Evolutionary conservation across 2,797 vertebrate genomes (phyloP), one percentile per base, ranked within the genome.

Genomic region (Peromyscus nudipes): DNA sequence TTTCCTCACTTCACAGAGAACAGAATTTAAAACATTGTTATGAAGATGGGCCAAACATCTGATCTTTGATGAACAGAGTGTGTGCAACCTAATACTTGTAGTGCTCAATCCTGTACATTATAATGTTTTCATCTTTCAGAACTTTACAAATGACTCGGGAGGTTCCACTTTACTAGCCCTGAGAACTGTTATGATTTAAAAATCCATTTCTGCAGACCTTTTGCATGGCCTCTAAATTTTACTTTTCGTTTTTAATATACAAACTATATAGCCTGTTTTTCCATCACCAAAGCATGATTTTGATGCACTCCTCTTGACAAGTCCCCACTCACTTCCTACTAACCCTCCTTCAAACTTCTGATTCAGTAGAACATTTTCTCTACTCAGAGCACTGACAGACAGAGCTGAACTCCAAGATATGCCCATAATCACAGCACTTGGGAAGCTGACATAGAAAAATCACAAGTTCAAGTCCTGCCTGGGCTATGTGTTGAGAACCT

Each of bases 191-290:
- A 29, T 27, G 57, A 76, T 92, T 92, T 82, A 46, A 89, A 94
- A 94, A 87, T 86, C 62, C 25, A 69, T 69, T 52, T 76, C 43
- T 88, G 34, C 6, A 34, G 43, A 9, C n/a, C 62, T 89, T 80
- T 79, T 57, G 4, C 71, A 55, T 43, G n/a, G 40, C 43, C 23
- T 65, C 52, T 14, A 43, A 52, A 65, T 80, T 92, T 88, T 65
- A 93, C 27, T 31, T 71, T 84, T 52, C 89, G 46, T 64, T 52
- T 97, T 91, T 76, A 76, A 90, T 64, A 95, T 49, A 64, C 64
- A 93, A 80, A 83, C 2, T n/a, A 86, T 43, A 55, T 94, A 92
- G 62, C 43, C 82, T 80, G 43, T 37, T 69, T 89, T 90, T 92
- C 95, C 37, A 87, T 31, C 7, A 25, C 29, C n/a, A 17, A n/a